phyloP scores from a whole-genome alignment of 2,113 vertebrate genomes.

The Peromyscus maniculatus region DNA sequence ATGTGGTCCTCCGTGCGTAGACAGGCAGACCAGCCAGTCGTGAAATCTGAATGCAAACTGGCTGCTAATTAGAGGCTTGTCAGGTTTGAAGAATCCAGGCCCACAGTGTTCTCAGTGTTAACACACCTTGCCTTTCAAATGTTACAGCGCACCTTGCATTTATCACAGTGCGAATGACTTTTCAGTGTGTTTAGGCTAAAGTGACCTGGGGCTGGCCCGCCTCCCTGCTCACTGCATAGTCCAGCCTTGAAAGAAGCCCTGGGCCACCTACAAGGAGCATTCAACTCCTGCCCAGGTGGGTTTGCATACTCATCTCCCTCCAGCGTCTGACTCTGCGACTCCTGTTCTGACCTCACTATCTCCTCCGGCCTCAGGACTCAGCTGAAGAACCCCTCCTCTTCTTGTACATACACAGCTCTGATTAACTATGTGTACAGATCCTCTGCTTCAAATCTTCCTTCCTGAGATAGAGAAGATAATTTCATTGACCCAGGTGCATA shows the following conservation, averaged over 20 bases:
- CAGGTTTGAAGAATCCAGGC: slow-evolving; percentile 52
- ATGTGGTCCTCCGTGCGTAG: slow-evolving; percentile 51
- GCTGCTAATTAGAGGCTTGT: slow-evolving; percentile 73
- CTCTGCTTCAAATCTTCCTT: slow-evolving; percentile 35
- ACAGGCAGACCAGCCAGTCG: slow-evolving; percentile 69
- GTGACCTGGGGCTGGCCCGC: neutral
- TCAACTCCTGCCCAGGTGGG: neutral
- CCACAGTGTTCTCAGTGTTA: slow-evolving; percentile 21
- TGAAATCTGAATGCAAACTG: slow-evolving; percentile 74
- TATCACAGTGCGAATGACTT: neutral
- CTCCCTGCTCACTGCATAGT: fast-evolving
- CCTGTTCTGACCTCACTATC: neutral
- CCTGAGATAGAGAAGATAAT: neutral
- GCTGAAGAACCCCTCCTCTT: neutral
- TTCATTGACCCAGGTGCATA: neutral
- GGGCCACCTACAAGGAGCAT: neutral
- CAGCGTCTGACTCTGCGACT: fast-evolving
- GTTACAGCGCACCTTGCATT: neutral
- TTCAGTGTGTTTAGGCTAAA: neutral
- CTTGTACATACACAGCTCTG: neutral
- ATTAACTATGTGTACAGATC: slow-evolving; percentile 2
- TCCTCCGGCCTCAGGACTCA: neutral
- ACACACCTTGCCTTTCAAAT: slow-evolving; percentile 39
- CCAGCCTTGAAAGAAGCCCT: fast-evolving
- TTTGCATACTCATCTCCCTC: fast-evolving